These are phyloP conservation scores for Gymnoscopelus braueri DNA, from an alignment of 2,797 vertebrate species.

Conservation along the genomic window DNA sequence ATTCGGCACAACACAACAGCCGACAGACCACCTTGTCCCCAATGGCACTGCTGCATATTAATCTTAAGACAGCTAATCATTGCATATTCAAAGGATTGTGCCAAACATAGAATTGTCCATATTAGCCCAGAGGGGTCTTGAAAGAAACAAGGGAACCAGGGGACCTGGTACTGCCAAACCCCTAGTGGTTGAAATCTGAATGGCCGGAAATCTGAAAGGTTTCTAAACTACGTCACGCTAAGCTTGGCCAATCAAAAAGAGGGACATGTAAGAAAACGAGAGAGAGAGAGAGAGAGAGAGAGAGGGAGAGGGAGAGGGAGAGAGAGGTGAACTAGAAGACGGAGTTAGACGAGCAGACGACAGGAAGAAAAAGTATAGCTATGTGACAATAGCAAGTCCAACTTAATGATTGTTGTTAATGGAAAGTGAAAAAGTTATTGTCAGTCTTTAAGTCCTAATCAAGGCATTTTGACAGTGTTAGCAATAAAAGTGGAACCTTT, in stretches of 20 bases:
- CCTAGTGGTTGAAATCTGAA: too few species aligned
- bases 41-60: conserved; percentile 31
- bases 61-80: conserved; percentile 52
- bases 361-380: not conserved
- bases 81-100: conserved; percentile 37
- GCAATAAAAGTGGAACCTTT: conserved; percentile 25
- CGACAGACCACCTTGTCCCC: conserved; percentile 35
- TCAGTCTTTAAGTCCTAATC: conserved; percentile 27
- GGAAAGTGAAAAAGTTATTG: conserved; percentile 6
- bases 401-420: conserved; percentile 4
- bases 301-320: conserved; percentile 2
- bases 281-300: not conserved
- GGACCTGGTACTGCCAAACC: too few species aligned
- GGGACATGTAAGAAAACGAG: too few species aligned
- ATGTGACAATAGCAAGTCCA: conserved; percentile 2
- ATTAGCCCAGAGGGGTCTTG: conserved; percentile 32
- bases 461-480: conserved; percentile 24
- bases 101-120: conserved; percentile 36
- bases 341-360: not conserved
- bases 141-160: conserved; percentile 9
- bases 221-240: too few species aligned
- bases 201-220: too few species aligned
- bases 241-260: too few species aligned
- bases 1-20: conserved; percentile 37
- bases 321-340: not conserved